Evolutionary conservation across 2,888 invertebrate genomes (phyloP).

Genomic region (Villa cingulata): DNA sequence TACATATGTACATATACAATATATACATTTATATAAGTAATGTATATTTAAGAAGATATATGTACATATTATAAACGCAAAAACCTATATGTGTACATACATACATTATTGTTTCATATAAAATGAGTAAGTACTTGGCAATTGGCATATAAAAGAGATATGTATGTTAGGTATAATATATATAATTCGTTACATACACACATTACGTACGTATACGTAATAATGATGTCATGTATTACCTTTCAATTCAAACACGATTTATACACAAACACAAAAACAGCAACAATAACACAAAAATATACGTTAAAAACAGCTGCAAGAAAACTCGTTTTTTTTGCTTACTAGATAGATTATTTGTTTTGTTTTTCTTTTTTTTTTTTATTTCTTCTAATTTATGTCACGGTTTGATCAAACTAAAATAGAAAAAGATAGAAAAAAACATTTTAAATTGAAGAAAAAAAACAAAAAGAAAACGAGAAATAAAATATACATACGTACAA

Average conservation of each 20-base stretch:
- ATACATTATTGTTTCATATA: no score
- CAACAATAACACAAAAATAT: not conserved
- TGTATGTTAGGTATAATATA: no score
- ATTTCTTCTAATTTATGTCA: conserved; percentile 2
- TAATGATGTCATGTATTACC: not conserved
- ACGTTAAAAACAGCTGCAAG: not conserved
- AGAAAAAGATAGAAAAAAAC: not conserved
- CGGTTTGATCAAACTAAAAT: conserved; percentile 2
- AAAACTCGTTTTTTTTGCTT: not conserved
- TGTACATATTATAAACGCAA: no score
- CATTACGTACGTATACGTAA: not conserved
- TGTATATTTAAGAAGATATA: no score
- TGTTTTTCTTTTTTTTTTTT: not conserved
- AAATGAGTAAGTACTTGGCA: no score
- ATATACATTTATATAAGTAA: no score
- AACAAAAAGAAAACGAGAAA: not conserved
- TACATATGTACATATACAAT: not conserved
- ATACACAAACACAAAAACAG: not conserved
- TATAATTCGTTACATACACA: no score
- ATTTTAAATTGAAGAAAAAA: not conserved
- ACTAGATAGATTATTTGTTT: not conserved
- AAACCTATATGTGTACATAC: no score
- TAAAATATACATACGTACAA: not conserved
- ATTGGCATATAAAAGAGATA: no score
- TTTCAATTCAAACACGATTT: not conserved